Evolutionary conservation across 37 sponge, comb jelly and placozoan genomes (phyloP), one percentile per base, ranked within the genome.

Genomic region (Mnemiopsis leidyi): DNA sequence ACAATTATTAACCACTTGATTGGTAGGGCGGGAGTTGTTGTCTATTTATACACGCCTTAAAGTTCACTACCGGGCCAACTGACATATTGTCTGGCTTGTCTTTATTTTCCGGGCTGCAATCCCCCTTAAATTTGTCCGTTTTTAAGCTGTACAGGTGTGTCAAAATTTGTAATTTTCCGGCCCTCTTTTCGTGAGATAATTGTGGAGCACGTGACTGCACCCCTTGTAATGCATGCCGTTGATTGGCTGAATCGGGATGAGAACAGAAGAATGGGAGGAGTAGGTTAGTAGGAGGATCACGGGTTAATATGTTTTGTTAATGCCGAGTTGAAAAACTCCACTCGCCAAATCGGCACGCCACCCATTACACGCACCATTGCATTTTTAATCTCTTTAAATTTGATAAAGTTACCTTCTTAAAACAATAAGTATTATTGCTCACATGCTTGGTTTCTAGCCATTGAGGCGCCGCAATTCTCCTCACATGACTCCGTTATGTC

Each of bases 391-490:
- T 25, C 29, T 25, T n/a, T 77, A 34, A 77, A 32, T 77, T 34
- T 77, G 32, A 77, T 77, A 32, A 77, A 77, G 79, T 77, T 77
- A 77, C 79, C 79, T 31, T 77, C 79, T 77, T 32, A 34, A 77
- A 77, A 77, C 33, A 77, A 77, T 28, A 77, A 34, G 79, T 34
- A 31, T 34, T 13, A 48, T 48, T 48, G 61, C 61, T 48, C 61
- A 5, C 61, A 48, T 48, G 13, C 61, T 48, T 48, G 61, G 61
- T 48, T 77, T 0, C 32, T 32, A 77, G 79, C 79, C 34, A 77
- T 34, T 77, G 18, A 32, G 79, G 18, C 26, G 32, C 36, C 20
- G 16, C 9, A 33, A 34, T 23, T 29, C n/a, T 23, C 3, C 2
- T 71, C 73, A 71, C 73, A 25, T 32, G 79, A 32, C 13, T 28